Conservation (phyloP, 2,113 vertebrate species). For the Rynchops niger region DNA sequence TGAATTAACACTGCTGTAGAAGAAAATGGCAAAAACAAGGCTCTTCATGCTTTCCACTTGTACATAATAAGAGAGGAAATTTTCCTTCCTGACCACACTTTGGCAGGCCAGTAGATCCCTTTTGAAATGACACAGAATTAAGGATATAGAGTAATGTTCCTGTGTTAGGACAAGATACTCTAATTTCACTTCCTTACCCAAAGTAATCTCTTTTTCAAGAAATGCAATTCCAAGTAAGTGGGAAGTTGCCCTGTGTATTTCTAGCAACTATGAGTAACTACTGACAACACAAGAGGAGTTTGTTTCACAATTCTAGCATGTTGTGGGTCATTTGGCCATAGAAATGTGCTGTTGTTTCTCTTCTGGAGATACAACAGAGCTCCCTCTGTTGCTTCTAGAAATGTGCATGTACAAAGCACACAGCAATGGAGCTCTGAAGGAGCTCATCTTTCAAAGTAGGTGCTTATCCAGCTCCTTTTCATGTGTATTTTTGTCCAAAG, state of each 20-base stretch:
- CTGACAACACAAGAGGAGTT: neutral
- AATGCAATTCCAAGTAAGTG: neutral
- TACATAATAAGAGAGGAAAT: neutral
- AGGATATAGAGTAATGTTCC: neutral
- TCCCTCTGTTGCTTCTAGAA: neutral
- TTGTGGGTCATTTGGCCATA: neutral
- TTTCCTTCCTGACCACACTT: neutral
- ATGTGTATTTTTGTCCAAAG: neutral
- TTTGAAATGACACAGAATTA: conserved; percentile 1
- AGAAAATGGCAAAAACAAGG: neutral
- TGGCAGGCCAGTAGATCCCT: neutral
- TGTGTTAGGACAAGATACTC: neutral
- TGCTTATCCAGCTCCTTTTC: neutral
- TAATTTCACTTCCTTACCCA: neutral
- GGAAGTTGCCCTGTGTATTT: neutral
- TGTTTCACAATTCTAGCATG: neutral
- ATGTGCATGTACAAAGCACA: neutral
- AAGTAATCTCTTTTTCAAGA: neutral
- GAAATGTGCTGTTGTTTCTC: neutral
- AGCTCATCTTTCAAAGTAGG: neutral
- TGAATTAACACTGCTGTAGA: neutral
- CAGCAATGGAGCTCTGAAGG: neutral
- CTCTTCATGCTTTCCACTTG: neutral
- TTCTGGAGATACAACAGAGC: neutral
- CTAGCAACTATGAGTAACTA: neutral